Evolutionary conservation across 2,888 invertebrate species (phyloP).

Genomic region (Phyllotreta striolata): DNA sequence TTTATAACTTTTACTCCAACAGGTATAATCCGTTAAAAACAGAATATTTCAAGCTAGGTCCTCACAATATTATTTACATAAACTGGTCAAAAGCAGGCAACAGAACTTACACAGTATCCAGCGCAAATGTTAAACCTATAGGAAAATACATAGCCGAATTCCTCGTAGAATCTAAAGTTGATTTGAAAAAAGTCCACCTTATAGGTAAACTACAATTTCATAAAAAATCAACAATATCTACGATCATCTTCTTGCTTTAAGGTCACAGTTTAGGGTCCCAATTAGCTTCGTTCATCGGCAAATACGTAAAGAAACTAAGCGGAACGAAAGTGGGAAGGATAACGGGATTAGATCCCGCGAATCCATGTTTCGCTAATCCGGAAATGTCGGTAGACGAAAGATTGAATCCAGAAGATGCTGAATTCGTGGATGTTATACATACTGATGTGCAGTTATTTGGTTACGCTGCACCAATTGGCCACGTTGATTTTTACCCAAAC

Average conservation of each 20-base stretch:
- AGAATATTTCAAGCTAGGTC: conserved; percentile 56
- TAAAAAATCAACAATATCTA: neutral
- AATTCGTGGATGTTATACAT: conserved; percentile 79
- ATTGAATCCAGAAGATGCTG: conserved; percentile 76
- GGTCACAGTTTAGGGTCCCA: conserved; percentile 55
- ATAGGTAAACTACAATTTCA: conserved; percentile 56
- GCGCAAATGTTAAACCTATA: conserved; percentile 60
- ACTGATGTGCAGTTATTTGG: conserved; percentile 74
- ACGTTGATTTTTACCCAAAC: conserved; percentile 80
- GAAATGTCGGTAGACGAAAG: conserved; percentile 56
- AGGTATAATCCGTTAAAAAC: conserved; percentile 48
- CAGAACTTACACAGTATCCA: conserved; percentile 54
- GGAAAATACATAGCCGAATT: conserved; percentile 60
- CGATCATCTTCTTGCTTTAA: conserved; percentile 51
- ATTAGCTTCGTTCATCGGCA: conserved; percentile 50
- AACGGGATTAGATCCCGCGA: conserved; percentile 62
- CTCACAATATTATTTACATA: conserved; percentile 61
- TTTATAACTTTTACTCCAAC: neutral
- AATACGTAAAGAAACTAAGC: conserved; percentile 41
- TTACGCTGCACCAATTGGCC: conserved; percentile 69
- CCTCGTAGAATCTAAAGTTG: conserved; percentile 53
- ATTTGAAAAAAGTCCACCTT: conserved; percentile 58
- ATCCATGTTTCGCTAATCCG: conserved; percentile 52
- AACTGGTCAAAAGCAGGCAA: conserved; percentile 58
- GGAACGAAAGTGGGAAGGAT: conserved; percentile 59